Base-by-base conservation (phyloP, 2,888 invertebrate genomes). In the Acanthosepion esculentum region DNA sequence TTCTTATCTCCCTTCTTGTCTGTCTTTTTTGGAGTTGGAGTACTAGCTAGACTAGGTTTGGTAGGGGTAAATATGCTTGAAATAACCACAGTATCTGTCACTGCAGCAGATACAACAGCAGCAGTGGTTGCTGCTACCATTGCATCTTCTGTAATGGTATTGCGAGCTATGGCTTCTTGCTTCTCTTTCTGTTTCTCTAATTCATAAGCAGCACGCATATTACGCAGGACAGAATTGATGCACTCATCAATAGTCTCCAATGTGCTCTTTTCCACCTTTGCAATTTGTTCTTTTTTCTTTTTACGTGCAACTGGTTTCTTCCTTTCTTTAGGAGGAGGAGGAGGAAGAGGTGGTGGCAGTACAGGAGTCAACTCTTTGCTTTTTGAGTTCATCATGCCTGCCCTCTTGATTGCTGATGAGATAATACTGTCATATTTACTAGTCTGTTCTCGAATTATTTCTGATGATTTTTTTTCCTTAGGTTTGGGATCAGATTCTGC, bases 401-500 rank as follows among this genome's bases (percentile, higher is more conserved):
- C 94, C 50, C 93, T 92, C 48, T 93, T 48, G 29, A 53, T 93
- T n/a, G 50, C 93, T 18, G n/a, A 48, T 4, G 50, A 48, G 48
- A 53, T 48, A 93, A 93, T 93, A 26, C 93, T 93, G 53, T 93
- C 92, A 48, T 29, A 95, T 93, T 91, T 95, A n/a, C 33, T 94
- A 41, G 91, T 91, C 59, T 93, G 94, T 55, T 33, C 50, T 94
- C 92, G 59, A 50, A 18, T 18, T 93, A 64, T 78, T 6, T 95
- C 94, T 93, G 95, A 91, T 0, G 78, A 78, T 50, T 96, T 95
- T 91, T 94, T 94, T 48, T 95, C 95, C 48, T 95, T 95, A 6
- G 95, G 94, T 92, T 94, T 95, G 3, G 94, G 94, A 91, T 95
- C 95, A 41, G 94, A 94, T 64, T 95, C 95, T 4, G 95, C 95